Percentiles rank a stretch among this genome's conserved stretches.
phyloP scores from a whole-genome alignment of 2,888 invertebrate species.

The Drosophila anceps region DNA sequence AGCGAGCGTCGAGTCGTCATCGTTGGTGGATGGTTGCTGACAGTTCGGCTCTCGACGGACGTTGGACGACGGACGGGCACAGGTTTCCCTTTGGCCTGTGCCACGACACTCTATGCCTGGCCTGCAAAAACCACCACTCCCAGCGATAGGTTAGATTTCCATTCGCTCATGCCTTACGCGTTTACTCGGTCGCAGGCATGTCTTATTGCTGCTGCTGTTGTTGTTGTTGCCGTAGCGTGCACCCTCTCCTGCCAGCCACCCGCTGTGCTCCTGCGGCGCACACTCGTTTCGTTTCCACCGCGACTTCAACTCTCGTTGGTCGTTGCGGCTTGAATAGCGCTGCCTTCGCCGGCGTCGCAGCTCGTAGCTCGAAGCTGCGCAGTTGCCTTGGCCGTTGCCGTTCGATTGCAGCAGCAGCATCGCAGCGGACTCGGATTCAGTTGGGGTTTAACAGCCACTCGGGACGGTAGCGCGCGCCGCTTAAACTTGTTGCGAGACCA shows the following conservation, averaged over 20 bases:
- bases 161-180: constrained; percentile 46
- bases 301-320: constrained; percentile 76
- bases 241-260: constrained; percentile 28
- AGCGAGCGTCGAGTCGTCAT: constrained; percentile 37
- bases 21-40: constrained; percentile 71
- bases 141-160: constrained; percentile 77
- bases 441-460: constrained; percentile 86
- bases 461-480: constrained; percentile 85
- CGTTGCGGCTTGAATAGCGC: constrained; percentile 58
- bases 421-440: constrained; percentile 85
- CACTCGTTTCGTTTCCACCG: constrained; percentile 76
- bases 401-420: constrained; percentile 60
- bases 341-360: constrained; percentile 45
- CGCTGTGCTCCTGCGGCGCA: constrained; percentile 71
- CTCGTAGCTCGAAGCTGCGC: constrained; percentile 47
- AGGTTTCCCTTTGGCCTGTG: constrained; percentile 53
- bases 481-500: constrained; percentile 81
- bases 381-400: constrained; percentile 54
- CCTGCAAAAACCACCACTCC: constrained; percentile 67
- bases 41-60: constrained; percentile 73
- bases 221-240: constrained; percentile 2
- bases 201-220: constrained; percentile 31
- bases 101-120: constrained; percentile 16
- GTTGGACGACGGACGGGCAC: constrained; percentile 53
- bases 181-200: constrained; percentile 27